Percentiles rank a stretch among this genome's conserved stretches.
Evolutionary conservation across 2,113 vertebrate genomes (phyloP).

Genomic region (Cebus imitator): DNA sequence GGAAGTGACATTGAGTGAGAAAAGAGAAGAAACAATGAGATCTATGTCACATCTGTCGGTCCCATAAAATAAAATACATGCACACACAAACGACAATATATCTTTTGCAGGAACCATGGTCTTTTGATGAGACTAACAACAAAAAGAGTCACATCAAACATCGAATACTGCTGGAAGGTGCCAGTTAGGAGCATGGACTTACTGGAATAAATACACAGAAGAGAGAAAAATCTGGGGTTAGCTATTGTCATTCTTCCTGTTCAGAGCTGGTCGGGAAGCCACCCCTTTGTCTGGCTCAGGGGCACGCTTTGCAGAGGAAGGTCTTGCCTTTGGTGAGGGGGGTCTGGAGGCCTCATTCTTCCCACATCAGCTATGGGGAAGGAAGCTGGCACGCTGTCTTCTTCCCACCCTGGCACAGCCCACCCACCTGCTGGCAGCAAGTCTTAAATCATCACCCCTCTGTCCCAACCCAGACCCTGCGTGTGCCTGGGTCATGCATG

Average conservation of each 20-base stretch:
- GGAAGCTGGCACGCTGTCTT: no score
- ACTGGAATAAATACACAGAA: neutral
- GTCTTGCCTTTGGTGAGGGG: neutral
- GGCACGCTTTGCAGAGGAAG: neutral
- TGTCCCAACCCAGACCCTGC: neutral
- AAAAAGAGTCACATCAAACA: no score
- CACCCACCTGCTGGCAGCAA: neutral
- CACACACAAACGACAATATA: rapidly evolving
- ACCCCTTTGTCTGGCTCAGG: neutral
- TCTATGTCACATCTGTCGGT: no score
- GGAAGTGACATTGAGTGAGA: neutral
- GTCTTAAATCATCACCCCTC: neutral
- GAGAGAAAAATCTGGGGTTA: neutral
- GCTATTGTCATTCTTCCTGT: rapidly evolving
- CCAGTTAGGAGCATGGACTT: no score
- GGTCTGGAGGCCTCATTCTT: neutral
- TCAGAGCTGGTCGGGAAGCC: neutral
- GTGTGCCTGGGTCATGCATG: no score
- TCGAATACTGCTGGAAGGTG: rapidly evolving
- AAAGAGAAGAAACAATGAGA: neutral
- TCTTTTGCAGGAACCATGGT: neutral
- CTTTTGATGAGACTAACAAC: neutral
- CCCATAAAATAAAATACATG: neutral
- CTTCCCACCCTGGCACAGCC: neutral
- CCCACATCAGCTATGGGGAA: neutral